A percentile compares a stretch with the other conserved stretches of the same genome.
Conservation (phyloP, 2,797 vertebrate genomes). For the Poeciliopsis turneri region DNA sequence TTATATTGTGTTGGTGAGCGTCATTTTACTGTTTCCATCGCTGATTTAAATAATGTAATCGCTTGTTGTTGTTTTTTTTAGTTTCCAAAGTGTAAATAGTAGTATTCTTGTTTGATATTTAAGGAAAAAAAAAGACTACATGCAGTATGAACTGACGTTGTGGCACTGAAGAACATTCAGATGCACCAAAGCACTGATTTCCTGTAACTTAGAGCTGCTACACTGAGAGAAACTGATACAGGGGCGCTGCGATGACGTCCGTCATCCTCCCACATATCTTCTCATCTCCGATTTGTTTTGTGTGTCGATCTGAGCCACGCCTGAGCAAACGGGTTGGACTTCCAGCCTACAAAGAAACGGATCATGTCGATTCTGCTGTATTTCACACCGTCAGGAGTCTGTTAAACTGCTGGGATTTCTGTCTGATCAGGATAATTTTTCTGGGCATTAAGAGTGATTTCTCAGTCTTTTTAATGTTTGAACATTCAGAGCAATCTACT, state of each 20-base stretch:
- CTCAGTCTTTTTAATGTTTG: conserved; percentile 22
- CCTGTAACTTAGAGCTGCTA: conserved; percentile 54
- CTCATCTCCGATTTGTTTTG: conserved; percentile 1
- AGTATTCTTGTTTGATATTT: conserved; percentile 28
- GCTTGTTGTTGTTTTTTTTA: conserved; percentile 23
- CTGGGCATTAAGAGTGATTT: conserved; percentile 42
- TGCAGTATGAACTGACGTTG: conserved; percentile 33
- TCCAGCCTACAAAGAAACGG: conserved; percentile 33
- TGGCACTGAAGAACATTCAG: conserved; percentile 50
- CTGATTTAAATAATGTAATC: conserved; percentile 27
- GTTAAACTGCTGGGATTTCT: conserved; percentile 43
- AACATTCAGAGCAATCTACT: conserved; percentile 44
- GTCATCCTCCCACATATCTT: background rate
- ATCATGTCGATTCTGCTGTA: conserved; percentile 49
- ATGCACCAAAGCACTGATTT: conserved; percentile 60
- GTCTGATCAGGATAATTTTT: conserved; percentile 12
- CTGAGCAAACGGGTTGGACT: conserved; percentile 29
- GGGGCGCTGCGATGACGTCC: background rate
- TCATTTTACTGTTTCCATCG: conserved; percentile 46
- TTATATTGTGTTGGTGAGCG: conserved; percentile 54
- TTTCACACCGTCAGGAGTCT: conserved; percentile 41
- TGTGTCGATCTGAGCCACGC: conserved; percentile 15
- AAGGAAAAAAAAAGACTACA: conserved; percentile 10
- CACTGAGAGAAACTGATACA: conserved; percentile 24
- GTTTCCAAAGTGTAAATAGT: conserved; percentile 48